A percentile compares a stretch with the other conserved stretches of the same genome.
phyloP scores from a whole-genome alignment of 2,888 invertebrate genomes.

The Cantharis rufa region DNA sequence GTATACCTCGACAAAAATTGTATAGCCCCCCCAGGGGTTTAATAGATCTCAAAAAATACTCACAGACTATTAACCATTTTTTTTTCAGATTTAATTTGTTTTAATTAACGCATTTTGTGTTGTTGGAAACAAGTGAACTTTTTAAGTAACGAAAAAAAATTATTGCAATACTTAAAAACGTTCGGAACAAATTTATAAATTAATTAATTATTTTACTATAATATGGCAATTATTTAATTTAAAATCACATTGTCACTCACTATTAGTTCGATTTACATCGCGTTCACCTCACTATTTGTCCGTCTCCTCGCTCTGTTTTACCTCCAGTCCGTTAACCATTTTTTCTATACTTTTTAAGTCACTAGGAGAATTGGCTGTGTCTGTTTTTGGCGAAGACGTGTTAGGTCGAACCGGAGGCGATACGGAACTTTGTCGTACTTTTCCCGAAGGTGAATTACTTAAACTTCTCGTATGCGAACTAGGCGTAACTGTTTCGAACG shows the following conservation, averaged over 20 bases:
- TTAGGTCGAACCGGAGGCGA: constrained; percentile 64
- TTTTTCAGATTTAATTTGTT: not conserved
- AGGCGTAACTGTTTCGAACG: constrained; percentile 89
- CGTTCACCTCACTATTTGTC: constrained; percentile 47
- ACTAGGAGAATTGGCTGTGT: constrained; percentile 67
- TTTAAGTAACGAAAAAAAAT: constrained; percentile 1
- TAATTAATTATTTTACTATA: not conserved
- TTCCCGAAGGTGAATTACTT: constrained; percentile 63
- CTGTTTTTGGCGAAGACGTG: constrained; percentile 60
- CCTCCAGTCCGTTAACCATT: constrained; percentile 95
- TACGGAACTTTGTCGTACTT: constrained; percentile 54
- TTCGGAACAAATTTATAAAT: not conserved
- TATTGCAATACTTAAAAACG: constrained; percentile 1
- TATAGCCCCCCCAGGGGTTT: not conserved
- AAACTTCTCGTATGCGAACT: constrained; percentile 69
- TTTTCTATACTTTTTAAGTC: constrained; percentile 96
- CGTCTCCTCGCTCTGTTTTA: constrained; percentile 64
- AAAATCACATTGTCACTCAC: constrained; percentile 5
- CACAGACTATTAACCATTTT: not conserved
- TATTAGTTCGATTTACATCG: constrained; percentile 3
- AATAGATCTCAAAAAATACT: not conserved
- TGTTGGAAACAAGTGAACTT: constrained; percentile 4
- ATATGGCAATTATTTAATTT: constrained; percentile 9
- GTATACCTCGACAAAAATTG: not conserved
- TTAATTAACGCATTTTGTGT: not conserved